These are phyloP conservation scores for Acanthaster planci DNA, from an alignment of 35 echinoderm and acorn worm species.

Conservation along the genomic window DNA sequence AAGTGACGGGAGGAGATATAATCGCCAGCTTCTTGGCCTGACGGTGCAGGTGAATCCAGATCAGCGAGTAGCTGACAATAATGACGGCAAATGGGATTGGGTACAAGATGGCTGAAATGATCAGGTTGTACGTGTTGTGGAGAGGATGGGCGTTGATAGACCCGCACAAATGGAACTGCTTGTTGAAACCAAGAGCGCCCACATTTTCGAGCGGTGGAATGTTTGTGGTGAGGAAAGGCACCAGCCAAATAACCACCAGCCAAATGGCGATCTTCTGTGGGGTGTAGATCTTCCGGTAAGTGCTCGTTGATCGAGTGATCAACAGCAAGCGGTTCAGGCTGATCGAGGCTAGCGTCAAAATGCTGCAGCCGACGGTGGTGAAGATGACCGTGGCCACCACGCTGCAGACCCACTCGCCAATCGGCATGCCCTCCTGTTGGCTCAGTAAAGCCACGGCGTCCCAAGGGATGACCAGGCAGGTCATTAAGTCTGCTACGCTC, in stretches of 20 bases:
- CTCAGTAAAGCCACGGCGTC: neutral
- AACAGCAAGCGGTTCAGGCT: slow-evolving; percentile 58
- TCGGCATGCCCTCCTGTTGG: neutral
- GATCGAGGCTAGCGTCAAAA: slow-evolving; percentile 16
- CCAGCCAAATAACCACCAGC: slow-evolving; percentile 55
- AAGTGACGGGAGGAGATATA: neutral
- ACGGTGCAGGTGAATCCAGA: slow-evolving; percentile 37
- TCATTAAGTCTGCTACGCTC: slow-evolving; percentile 2
- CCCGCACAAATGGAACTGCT: neutral
- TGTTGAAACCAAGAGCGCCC: slow-evolving; percentile 54
- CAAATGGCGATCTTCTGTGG: slow-evolving; percentile 32
- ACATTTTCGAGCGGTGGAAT: slow-evolving; percentile 52
- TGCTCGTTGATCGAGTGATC: slow-evolving; percentile 44
- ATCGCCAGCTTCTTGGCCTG: slow-evolving; percentile 22
- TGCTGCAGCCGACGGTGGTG: slow-evolving; percentile 1
- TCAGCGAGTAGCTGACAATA: neutral
- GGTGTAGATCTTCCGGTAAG: slow-evolving; percentile 31
- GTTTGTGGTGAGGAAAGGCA: slow-evolving; percentile 46
- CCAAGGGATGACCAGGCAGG: slow-evolving; percentile 19
- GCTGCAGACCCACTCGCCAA: neutral
- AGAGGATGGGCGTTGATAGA: neutral
- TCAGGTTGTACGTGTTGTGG: neutral
- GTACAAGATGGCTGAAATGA: neutral
- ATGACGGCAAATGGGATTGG: slow-evolving; percentile 15
- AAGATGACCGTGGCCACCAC: slow-evolving; percentile 26